A percentile compares a stretch with the other conserved stretches of the same genome.
These are phyloP conservation scores for Pecten maximus DNA, from an alignment of 2,888 invertebrate genomes.

Conservation along the genomic window DNA sequence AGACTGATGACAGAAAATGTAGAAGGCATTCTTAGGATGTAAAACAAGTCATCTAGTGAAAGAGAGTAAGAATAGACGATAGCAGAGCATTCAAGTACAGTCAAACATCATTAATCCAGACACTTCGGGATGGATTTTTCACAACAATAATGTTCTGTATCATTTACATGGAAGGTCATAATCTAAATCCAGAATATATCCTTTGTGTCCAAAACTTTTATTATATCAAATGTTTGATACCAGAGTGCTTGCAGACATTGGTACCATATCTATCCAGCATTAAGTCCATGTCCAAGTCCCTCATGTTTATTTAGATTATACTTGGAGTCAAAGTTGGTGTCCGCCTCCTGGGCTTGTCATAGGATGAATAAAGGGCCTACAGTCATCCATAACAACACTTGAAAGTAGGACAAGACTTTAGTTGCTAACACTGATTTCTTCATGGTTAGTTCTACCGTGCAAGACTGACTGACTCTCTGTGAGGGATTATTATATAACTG, in stretches of 20 bases:
- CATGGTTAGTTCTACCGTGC: neutral
- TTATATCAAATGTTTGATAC: neutral
- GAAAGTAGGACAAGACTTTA: neutral
- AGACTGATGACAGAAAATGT: slow-evolving; percentile 13
- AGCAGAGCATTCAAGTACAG: slow-evolving; percentile 1
- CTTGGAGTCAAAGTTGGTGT: too few species aligned
- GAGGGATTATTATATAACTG: neutral
- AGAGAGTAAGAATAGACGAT: neutral
- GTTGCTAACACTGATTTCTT: too few species aligned
- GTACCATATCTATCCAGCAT: too few species aligned
- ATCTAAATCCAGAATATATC: too few species aligned
- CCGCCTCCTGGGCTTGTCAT: too few species aligned
- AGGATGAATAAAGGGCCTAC: too few species aligned
- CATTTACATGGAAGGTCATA: too few species aligned
- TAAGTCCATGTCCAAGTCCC: too few species aligned
- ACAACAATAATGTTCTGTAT: neutral
- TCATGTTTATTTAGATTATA: too few species aligned
- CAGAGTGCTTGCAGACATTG: neutral
- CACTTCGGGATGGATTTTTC: neutral
- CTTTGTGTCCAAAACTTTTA: too few species aligned
- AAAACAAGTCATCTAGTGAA: neutral
- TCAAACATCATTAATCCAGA: neutral
- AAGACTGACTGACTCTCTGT: neutral
- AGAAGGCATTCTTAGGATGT: neutral
- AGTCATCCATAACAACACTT: neutral